phyloP scores from a whole-genome alignment of 2,113 vertebrate genomes.

The Pyrgilauda ruficollis region DNA sequence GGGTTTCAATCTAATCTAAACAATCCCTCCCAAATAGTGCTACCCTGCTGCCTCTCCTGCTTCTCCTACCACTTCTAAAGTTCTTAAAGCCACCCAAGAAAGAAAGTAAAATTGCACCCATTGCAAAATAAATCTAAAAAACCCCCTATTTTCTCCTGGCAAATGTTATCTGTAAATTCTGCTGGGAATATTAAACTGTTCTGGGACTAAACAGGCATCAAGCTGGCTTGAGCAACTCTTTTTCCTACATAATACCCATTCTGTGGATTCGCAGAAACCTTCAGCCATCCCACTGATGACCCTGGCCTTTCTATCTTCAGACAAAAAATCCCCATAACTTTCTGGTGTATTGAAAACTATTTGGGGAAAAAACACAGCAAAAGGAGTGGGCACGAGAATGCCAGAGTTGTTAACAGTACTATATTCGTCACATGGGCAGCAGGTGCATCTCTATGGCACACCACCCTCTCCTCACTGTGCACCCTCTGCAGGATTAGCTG shows the following conservation, averaged over 20 bases:
- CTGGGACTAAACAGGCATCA: background rate
- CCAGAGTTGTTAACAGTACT: background rate
- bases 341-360: background rate
- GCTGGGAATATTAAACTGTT: background rate
- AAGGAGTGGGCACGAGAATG: background rate
- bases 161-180: background rate
- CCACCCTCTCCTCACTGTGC: fast-evolving
- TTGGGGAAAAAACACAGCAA: background rate
- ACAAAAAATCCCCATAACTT: background rate
- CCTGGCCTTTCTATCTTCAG: background rate
- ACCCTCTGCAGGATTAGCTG: too few species aligned
- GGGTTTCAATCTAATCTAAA: background rate
- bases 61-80: background rate
- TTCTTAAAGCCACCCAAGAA: background rate
- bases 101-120: background rate
- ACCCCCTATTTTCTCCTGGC: background rate
- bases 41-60: background rate
- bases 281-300: background rate
- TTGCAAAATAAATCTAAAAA: background rate
- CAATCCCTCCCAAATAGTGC: background rate
- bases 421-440: fast-evolving
- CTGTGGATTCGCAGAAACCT: background rate
- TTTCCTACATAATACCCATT: background rate
- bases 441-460: background rate
- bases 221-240: background rate